A percentile compares a stretch with the other conserved stretches of the same genome.
These are phyloP conservation scores for Corapipo altera DNA, from an alignment of 2,113 vertebrate genomes.

Conservation along the genomic window DNA sequence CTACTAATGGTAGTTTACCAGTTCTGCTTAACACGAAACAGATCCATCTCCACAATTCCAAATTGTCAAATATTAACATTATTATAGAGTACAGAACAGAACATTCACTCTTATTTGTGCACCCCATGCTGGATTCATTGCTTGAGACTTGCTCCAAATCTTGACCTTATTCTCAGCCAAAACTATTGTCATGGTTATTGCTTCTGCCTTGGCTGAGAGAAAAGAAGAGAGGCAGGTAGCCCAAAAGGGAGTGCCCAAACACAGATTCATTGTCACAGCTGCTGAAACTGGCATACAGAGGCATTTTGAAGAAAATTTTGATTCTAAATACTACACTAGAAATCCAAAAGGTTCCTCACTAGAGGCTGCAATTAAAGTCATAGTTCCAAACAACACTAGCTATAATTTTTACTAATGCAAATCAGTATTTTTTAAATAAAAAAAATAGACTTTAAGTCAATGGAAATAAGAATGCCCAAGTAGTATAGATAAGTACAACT, in stretches of 20 bases:
- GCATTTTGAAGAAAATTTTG: not conserved
- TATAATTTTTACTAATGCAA: not conserved
- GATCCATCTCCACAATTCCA: not conserved
- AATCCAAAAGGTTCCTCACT: not conserved
- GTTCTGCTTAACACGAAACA: not conserved
- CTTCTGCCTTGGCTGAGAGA: not conserved
- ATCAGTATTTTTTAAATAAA: not conserved
- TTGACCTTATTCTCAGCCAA: not conserved
- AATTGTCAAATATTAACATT: not conserved
- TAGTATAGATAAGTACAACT: not conserved
- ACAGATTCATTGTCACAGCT: not conserved
- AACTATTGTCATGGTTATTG: not conserved
- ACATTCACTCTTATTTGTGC: not conserved
- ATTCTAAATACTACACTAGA: not conserved
- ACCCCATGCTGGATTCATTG: not conserved
- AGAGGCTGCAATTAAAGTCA: not conserved
- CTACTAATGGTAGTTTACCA: not conserved
- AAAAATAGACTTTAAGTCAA: not conserved
- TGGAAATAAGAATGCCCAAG: not conserved
- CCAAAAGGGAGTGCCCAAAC: not conserved
- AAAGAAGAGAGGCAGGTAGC: not conserved
- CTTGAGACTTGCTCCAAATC: not conserved
- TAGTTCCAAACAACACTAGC: not conserved
- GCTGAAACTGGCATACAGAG: not conserved
- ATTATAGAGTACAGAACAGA: not conserved